Base-by-base conservation (phyloP, 2,888 invertebrate genomes). In the Philereme transversata region DNA sequence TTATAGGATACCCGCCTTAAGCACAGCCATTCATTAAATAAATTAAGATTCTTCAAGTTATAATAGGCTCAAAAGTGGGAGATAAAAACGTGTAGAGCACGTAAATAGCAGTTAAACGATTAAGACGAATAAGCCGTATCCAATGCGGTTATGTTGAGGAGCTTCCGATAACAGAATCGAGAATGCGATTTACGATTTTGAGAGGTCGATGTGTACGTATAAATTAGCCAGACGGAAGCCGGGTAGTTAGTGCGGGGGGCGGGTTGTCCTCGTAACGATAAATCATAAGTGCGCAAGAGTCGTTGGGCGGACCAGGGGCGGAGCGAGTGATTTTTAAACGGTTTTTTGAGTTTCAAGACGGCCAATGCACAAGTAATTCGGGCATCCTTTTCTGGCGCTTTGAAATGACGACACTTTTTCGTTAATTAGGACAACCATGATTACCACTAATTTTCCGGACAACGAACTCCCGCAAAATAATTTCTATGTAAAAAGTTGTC, bases 291-390 rank as follows among this genome's bases (percentile, higher is more conserved):
- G 89, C 84, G 83, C 87, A 81, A 78, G 84, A 87, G 83, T 81
- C 79, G 76, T 80, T 84, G 90, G 90, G 88, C 90, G 90, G 86
- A 82, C 80, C 74, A 83, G 83, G 84, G 91, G 91, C 87, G 91
- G 90, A 76, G 91, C 91, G 84, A 90, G 80, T 87, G 85, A 89
- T 86, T 90, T 90, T 90, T 90, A 90, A 91, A 90, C 88, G 86
- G 88, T 91, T 91, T 91, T 91, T 91, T 90, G 88, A 89, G 87
- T 84, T 83, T 81, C 78, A 76, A 78, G 71, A 77, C 83, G 84
- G 82, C 91, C 91, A 90, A 90, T 89, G 87, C 86, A 82, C 83
- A 84, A 79, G 82, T 83, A 82, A 84, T 84, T 86, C 84, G 83
- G 80, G 76, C 84, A 79, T 87, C 89, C 90, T 87, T 90, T 87